Percentiles rank a stretch among this genome's conserved stretches.
Evolutionary conservation across 1,140 invertebrate genomes (phyloP).

Genomic region (Lithobius niger): DNA sequence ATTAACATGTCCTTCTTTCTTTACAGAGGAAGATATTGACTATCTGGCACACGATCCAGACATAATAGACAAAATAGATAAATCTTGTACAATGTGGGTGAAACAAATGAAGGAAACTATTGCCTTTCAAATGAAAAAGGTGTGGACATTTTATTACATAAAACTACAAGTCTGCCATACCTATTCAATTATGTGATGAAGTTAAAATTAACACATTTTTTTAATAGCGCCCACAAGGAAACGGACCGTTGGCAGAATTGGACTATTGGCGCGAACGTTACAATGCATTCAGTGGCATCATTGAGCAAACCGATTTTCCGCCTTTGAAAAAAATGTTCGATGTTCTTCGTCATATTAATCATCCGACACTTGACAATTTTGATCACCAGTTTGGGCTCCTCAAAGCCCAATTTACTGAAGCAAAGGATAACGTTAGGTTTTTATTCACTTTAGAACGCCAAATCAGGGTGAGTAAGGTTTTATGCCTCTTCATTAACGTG

Average conservation of each 20-base stretch:
- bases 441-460: conserved; percentile 61
- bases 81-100: no score
- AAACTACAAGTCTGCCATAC: no score
- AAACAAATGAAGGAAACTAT: no score
- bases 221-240: conserved; percentile 38
- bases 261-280: conserved; percentile 68
- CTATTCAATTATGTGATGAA: no score
- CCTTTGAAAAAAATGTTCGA: conserved; percentile 46
- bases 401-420: conserved; percentile 52
- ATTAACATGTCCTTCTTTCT: no score
- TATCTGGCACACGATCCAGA: no score
- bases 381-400: conserved; percentile 41
- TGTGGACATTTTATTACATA: no score
- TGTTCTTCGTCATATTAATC: conserved; percentile 39
- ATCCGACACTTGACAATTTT: conserved; percentile 37
- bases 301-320: conserved; percentile 63
- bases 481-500: background rate
- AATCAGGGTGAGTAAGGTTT: conserved; percentile 47
- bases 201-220: no score
- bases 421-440: conserved; percentile 73
- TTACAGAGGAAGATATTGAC: no score
- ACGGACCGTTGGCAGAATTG: conserved; percentile 64
- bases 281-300: conserved; percentile 52
- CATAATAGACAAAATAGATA: no score
- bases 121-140: no score